A percentile compares a stretch with the other conserved stretches of the same genome.
phyloP scores from a whole-genome alignment of 2,113 vertebrate genomes.

The Stigmatopora argus region DNA sequence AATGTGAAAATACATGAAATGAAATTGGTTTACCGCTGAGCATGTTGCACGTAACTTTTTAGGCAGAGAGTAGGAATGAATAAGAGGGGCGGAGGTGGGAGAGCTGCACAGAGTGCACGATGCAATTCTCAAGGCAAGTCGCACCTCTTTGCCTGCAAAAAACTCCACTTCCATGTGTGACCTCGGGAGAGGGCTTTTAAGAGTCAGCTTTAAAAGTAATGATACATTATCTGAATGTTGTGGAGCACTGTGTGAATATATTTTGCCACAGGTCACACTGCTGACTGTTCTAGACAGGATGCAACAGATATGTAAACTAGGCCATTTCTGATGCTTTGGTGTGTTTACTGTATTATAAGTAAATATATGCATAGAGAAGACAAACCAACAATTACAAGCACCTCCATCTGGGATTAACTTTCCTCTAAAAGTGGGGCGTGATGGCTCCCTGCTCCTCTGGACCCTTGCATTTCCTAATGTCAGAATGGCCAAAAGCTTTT shows the following conservation, averaged over 20 bases:
- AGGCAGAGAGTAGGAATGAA: constrained; percentile 48
- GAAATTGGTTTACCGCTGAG: constrained; percentile 71
- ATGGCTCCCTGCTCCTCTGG: constrained; percentile 45
- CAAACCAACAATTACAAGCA: constrained; percentile 14
- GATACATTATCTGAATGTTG: constrained; percentile 55
- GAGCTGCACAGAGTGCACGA: constrained; percentile 42
- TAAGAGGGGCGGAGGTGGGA: constrained; percentile 28
- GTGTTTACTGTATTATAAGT: constrained; percentile 17
- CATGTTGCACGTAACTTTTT: constrained; percentile 59
- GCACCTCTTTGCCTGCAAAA: constrained; percentile 65
- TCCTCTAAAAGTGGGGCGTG: constrained; percentile 37
- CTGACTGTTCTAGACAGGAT: constrained; percentile 35
- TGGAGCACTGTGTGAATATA: constrained; percentile 41
- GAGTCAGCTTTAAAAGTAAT: constrained; percentile 47
- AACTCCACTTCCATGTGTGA: constrained; percentile 64
- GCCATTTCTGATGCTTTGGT: not conserved
- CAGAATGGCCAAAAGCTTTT: constrained; percentile 57
- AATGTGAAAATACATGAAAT: constrained; percentile 71
- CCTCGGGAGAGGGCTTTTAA: constrained; percentile 53
- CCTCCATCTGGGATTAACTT: constrained; percentile 43
- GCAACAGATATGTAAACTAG: constrained; percentile 28
- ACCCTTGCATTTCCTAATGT: constrained; percentile 43
- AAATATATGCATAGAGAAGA: constrained; percentile 32
- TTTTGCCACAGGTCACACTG: constrained; percentile 38
- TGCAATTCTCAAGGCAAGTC: constrained; percentile 57